Conservation (phyloP, 2,113 vertebrate species). For the Xenopus laevis region DNA sequence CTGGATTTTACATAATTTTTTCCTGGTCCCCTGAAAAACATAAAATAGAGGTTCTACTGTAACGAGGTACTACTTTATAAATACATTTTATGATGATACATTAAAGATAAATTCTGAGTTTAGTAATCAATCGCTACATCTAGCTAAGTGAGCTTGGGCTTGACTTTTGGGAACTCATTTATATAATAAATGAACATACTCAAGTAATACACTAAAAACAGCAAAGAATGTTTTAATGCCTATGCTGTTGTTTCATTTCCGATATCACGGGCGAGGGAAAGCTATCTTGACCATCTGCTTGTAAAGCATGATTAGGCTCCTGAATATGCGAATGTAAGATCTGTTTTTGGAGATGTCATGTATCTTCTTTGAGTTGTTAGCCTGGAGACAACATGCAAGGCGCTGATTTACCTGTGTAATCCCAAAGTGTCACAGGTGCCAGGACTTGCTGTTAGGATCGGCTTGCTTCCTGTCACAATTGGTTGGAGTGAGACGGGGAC, state of each 20-base stretch:
- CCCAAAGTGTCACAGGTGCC: slow-evolving; percentile 77
- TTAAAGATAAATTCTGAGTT: too few species aligned
- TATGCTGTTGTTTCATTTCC: slow-evolving; percentile 47
- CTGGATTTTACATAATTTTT: too few species aligned
- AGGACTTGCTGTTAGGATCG: slow-evolving; percentile 61
- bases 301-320: slow-evolving; percentile 63
- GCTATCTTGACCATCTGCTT: slow-evolving; percentile 59
- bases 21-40: too few species aligned
- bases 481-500: slow-evolving; percentile 76
- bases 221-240: slow-evolving; percentile 16
- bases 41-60: too few species aligned
- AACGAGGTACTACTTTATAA: too few species aligned
- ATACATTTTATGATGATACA: too few species aligned
- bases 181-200: too few species aligned
- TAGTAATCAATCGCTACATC: too few species aligned
- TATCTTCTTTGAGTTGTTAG: slow-evolving; percentile 64
- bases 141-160: too few species aligned
- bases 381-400: slow-evolving; percentile 67
- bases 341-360: slow-evolving; percentile 70
- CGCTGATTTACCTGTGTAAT: slow-evolving; percentile 79
- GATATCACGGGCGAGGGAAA: slow-evolving; percentile 48
- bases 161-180: too few species aligned
- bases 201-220: slow-evolving; percentile 31
- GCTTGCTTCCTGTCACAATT: slow-evolving; percentile 80
- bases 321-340: slow-evolving; percentile 70